Evolutionary conservation across 2,113 vertebrate genomes (phyloP), one percentile per base, ranked within the genome.

Genomic region (Sus scrofa): DNA sequence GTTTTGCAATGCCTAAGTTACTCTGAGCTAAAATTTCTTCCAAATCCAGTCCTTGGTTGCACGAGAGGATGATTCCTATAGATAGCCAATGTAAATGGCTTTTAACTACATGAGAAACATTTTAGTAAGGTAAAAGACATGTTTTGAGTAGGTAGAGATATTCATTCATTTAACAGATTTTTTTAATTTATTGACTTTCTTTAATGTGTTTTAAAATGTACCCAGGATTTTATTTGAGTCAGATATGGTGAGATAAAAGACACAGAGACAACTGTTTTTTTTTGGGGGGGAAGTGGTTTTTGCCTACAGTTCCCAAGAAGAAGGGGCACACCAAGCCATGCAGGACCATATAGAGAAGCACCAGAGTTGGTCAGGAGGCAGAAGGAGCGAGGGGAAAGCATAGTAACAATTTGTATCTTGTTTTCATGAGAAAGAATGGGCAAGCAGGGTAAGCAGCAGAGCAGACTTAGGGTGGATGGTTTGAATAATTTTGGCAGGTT

Each of bases 1-100:
- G 32, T 74, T 95, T 94, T 88, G 39, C 50, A 81, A 63, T 82
- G 30, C 88, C 54, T 68, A 84, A 91, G 15, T 92, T 87, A 63
- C 39, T 73, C 50, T 85, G 32, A 82, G 32, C 12, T 92, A 71
- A 63, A 1, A 63, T 91, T 93, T 86, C 86, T 95, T 54, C 78
- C 6, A 71, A 67, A 82, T 52, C 4, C 20, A 94, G 22, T 11
- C n/a, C n/a, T 71, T 77, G 18, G 39, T 70, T 77, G 20, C 37
- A 12, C 44, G 50, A 93, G 15, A 92, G 12, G 34, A 54, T 37
- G 85, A 63, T 68, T 63, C 44, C n/a, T 32, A 70, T 8, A 75
- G 24, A 71, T 58, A 84, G 18, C 12, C 82, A 39, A 85, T 3
- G 10, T 60, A 74, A 92, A 37, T 87, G 52, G 10, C 19, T 81